Percentiles rank a stretch among this genome's conserved stretches.
These are phyloP conservation scores for Geotrypetes seraphini DNA, from an alignment of 2,797 vertebrate genomes.

Conservation along the genomic window DNA sequence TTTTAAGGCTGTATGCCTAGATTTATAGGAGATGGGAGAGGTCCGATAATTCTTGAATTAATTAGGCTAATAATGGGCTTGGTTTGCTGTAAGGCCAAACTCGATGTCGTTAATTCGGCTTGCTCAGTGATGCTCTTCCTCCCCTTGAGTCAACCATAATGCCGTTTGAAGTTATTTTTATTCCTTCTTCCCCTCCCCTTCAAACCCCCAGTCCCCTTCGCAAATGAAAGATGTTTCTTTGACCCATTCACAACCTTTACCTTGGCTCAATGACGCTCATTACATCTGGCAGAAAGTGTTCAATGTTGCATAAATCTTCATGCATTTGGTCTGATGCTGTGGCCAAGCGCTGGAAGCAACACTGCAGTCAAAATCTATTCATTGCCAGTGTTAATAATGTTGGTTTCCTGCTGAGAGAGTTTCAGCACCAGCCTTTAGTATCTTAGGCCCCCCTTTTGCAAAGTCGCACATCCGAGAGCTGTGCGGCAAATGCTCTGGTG, in stretches of 20 bases:
- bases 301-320: slow-evolving; percentile 15
- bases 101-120: background rate
- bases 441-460: no score
- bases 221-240: slow-evolving; percentile 31
- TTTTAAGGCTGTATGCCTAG: no score
- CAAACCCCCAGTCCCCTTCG: no score
- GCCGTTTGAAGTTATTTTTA: background rate
- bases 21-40: no score
- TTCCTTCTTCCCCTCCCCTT: no score
- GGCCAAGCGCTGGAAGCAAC: slow-evolving; percentile 35
- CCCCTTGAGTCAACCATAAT: background rate
- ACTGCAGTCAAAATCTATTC: slow-evolving; percentile 22
- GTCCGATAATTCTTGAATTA: no score
- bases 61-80: no score
- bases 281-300: slow-evolving; percentile 37
- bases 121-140: background rate
- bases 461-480: no score
- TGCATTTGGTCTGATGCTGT: slow-evolving; percentile 44
- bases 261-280: slow-evolving; percentile 32
- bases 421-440: slow-evolving; percentile 34
- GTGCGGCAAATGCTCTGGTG: no score
- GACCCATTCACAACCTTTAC: slow-evolving; percentile 39
- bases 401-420: slow-evolving; percentile 33
- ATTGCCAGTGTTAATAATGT: slow-evolving; percentile 44
- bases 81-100: background rate